These are phyloP conservation scores for Melanotaenia parkinsoni DNA, from an alignment of 2,797 vertebrate genomes.

Conservation along the genomic window DNA sequence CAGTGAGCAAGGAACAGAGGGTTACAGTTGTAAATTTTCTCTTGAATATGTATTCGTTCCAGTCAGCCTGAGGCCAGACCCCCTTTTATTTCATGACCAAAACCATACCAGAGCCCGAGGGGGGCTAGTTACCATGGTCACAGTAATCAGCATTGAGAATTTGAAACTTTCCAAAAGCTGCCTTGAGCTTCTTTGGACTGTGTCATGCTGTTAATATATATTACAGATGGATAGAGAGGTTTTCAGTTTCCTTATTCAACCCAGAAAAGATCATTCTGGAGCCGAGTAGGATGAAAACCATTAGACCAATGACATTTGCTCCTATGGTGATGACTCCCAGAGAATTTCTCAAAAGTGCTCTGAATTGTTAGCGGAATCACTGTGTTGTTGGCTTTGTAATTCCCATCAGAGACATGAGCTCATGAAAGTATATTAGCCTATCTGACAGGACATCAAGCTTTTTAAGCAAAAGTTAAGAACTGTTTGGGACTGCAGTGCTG, in stretches of 20 bases:
- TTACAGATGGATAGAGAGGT: slow-evolving; percentile 32
- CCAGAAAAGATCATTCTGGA: slow-evolving; percentile 8
- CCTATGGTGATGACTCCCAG: slow-evolving; percentile 32
- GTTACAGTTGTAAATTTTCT: slow-evolving; percentile 44
- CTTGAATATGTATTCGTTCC: slow-evolving; percentile 43
- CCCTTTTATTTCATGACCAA: slow-evolving; percentile 29
- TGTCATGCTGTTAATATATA: slow-evolving; percentile 36
- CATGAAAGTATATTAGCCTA: slow-evolving; percentile 46
- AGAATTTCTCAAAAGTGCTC: slow-evolving; percentile 43
- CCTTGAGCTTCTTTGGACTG: slow-evolving; percentile 26
- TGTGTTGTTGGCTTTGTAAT: slow-evolving; percentile 57
- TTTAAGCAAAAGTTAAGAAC: slow-evolving; percentile 55
- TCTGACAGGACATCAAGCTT: slow-evolving; percentile 60
- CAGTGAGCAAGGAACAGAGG: slow-evolving; percentile 25
- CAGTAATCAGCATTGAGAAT: slow-evolving; percentile 49
- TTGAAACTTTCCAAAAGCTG: slow-evolving; percentile 48
- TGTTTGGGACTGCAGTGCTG: slow-evolving; percentile 30
- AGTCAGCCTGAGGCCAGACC: slow-evolving; percentile 46
- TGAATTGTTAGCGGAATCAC: slow-evolving; percentile 38
- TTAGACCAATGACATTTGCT: not conserved
- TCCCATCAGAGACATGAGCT: slow-evolving; percentile 44
- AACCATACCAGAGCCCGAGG: slow-evolving; percentile 46
- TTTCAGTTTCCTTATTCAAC: slow-evolving; percentile 10
- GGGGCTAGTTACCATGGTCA: slow-evolving; percentile 63
- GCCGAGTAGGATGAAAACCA: slow-evolving; percentile 14